These are phyloP conservation scores for Albula glossodonta DNA, from an alignment of 2,113 vertebrate genomes.

Conservation along the genomic window DNA sequence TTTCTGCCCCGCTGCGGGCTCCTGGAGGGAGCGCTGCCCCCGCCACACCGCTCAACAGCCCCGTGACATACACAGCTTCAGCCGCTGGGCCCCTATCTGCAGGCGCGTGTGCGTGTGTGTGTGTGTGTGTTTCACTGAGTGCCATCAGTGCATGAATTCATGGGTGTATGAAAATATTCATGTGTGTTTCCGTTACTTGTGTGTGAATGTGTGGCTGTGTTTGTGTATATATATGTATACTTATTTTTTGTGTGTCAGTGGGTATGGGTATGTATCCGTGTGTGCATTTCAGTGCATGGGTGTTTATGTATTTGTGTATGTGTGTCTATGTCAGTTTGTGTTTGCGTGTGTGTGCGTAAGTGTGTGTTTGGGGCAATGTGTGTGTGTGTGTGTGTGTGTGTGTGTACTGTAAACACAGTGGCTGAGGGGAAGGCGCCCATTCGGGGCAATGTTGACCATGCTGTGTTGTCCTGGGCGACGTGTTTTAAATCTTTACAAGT, in stretches of 20 bases:
- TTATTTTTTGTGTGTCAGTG: background rate
- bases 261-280: background rate
- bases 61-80: too few relatives aligned
- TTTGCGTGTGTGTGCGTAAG: background rate
- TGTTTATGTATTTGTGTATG: slow-evolving; percentile 1
- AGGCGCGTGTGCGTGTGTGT: background rate
- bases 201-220: slow-evolving; percentile 8
- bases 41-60: background rate
- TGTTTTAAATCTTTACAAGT: background rate
- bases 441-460: background rate
- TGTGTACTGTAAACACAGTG: background rate
- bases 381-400: background rate
- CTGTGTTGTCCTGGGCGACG: background rate
- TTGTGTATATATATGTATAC: background rate
- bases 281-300: background rate
- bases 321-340: slow-evolving; percentile 20
- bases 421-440: background rate
- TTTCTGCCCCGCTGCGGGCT: slow-evolving; percentile 29
- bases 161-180: slow-evolving; percentile 33
- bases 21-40: background rate
- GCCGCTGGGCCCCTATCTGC: too few relatives aligned
- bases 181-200: slow-evolving; percentile 21
- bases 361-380: background rate
- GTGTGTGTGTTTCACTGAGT: too few relatives aligned
- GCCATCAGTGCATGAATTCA: background rate